Evolutionary conservation across 2,888 invertebrate genomes (phyloP), one percentile per base, ranked within the genome.

Genomic region (Dicyrtomina minuta): DNA sequence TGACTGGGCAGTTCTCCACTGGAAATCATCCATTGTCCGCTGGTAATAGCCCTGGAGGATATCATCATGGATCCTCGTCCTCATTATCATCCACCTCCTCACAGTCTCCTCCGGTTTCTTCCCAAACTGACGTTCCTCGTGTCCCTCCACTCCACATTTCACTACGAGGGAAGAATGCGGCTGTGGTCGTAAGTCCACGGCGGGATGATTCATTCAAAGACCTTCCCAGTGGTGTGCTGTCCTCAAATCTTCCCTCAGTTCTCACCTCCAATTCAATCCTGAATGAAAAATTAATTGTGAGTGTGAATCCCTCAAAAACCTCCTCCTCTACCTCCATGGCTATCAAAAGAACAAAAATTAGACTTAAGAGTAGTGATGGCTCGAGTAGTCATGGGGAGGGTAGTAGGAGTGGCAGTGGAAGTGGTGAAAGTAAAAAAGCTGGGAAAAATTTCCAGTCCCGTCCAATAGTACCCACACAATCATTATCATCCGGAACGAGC

Each of bases 101-200:
- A 13, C 46, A 39, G 3, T 60, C 61, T 56, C 51, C 44, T 12
- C 27, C 53, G 51, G 24, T 56, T 15, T 67, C 66, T 26, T 55
- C 49, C 13, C 73, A 64, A 58, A 24, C 68, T 53, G 91, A 90
- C 72, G 92, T 92, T 79, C 88, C 90, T 8, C 85, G 92, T 67
- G 94, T 94, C 58, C 93, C 94, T 10, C 94, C 93, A 1, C 83
- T 93, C 72, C 93, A 93, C 81, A 93, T 94, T 79, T 92, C 92
- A 69, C 83, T 94, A 51, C 85, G 93, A 71, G 92, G 92, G 1
- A 86, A 92, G 69, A 92, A 92, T 81, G 84, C 85, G 20, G 91
- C 91, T 0, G 91, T 91, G 49, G 91, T 93, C 59, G 92, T 92
- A 77, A 90, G 79, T 70, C 79, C 79, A 6, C 89, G 79, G 27